Base-by-base conservation (phyloP, 2,113 vertebrate genomes). In the Myotis davidii region DNA sequence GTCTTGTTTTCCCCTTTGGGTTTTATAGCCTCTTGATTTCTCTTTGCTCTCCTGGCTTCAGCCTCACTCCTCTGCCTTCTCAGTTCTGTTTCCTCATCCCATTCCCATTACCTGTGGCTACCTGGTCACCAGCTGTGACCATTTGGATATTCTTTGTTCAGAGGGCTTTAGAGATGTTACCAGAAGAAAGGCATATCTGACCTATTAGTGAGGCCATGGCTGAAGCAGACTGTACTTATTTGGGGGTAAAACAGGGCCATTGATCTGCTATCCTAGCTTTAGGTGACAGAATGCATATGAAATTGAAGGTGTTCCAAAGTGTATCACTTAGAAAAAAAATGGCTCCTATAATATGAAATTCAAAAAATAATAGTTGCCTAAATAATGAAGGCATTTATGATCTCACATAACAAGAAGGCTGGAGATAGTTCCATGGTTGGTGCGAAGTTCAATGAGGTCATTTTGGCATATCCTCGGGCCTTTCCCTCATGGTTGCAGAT, bases 301-400 rank as follows among this genome's bases (percentile, higher is more conserved):
- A 77, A 48, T 74, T 93, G 83, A 18, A 88, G 85, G 94, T 85
- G 17, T 78, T 92, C 54, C 37, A 82, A 65, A 88, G 7, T 23
- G 20, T 52, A 48, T 72, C 65, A 78, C 81, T 21, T 83, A 42
- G n/a, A 39, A 64, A 77, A 77, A 34, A 50, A 4, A 45, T 23
- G 32, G 25, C 5, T 84, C 27, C 88, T 91, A 74, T 6, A 48
- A 87, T 45, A 59, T 37, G 84, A 93, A 93, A 86, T 16, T 79
- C 56, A 86, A 78, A 72, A 70, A 72, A 54, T 11, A 73, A 69
- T 7, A 77, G 9, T 74, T 23, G 14, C 29, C 27, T 97, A 88
- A 77, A 54, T 73, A 88, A 74, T 70, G 59, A 88, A 94, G 21
- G 27, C 23, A 39, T 67, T 69, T 56, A 89, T 39, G 48, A 67